A percentile compares a stretch with the other conserved stretches of the same genome.
These are phyloP conservation scores for Eremophila alpestris DNA, from an alignment of 2,797 vertebrate genomes.

Conservation along the genomic window DNA sequence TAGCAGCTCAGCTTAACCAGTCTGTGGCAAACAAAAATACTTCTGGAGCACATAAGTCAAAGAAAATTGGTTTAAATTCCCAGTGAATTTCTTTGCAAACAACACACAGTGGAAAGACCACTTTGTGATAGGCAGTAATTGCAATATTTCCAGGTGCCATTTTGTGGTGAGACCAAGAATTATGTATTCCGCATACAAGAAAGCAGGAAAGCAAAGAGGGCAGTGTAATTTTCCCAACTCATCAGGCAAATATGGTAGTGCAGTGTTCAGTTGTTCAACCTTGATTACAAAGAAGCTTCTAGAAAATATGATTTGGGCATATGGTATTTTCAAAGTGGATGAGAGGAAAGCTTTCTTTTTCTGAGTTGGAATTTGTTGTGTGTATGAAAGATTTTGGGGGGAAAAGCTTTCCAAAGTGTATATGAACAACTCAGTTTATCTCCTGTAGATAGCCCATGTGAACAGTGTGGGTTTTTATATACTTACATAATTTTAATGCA, in stretches of 20 bases:
- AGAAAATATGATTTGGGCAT: neutral
- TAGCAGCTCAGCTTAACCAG: neutral
- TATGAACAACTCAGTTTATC: neutral
- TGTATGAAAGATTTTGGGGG: neutral
- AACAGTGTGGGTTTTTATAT: neutral
- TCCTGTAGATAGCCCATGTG: neutral
- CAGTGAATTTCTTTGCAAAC: neutral
- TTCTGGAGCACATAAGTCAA: neutral
- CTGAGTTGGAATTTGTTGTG: neutral
- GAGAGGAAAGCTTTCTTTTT: neutral
- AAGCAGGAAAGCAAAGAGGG: neutral
- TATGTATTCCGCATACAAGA: accelerated
- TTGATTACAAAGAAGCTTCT: neutral
- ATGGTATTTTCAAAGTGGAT: neutral
- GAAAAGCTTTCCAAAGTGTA: neutral
- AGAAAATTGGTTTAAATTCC: neutral
- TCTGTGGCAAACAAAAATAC: neutral
- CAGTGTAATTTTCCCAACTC: neutral
- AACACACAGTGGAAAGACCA: accelerated
- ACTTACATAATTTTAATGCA: neutral
- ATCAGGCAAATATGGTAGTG: neutral
- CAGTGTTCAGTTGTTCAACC: neutral
- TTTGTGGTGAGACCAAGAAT: neutral
- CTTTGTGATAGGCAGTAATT: neutral
- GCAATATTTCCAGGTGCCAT: neutral